Evolutionary conservation across 1,140 invertebrate genomes (phyloP), one percentile per base, ranked within the genome.

Genomic region (Pachypeltis micranthus): DNA sequence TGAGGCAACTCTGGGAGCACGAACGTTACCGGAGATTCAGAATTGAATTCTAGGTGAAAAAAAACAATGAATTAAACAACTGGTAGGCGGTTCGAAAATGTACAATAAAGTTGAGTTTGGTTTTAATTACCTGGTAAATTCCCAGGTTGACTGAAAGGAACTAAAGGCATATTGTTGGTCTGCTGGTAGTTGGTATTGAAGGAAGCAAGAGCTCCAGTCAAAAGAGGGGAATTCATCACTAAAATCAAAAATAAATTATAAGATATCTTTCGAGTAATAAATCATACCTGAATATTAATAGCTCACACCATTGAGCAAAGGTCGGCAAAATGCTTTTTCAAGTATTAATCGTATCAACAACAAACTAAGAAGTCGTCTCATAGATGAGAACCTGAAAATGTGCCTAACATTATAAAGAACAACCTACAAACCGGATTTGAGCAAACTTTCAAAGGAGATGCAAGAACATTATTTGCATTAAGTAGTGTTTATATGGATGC

Each of bases 1-100:
- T 96, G 92, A 34, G 91, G 90, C 61, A 98, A 76, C 73, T 96
- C 93, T 3, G 93, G 93, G 26, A 88, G 83, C 25, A 91, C 82
- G 76, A 95, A 96, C 65, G 84, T 85, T 65, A 89, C 81, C 62
- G 84, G 85, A 34, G 65, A 59, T 16, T 70, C 69, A 51, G 63
- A 65, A 28, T 65, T 67, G 24, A 70, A 59, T 47, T 70, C 70
- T 71, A 63, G n/a, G n/a, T n/a, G n/a, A n/a, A n/a, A n/a, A n/a
- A 44, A 67, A 65, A 62, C 39, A 56, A 51, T 23, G 51, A 31
- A 61, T 57, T 61, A 61, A 47, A 51, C 24, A 61, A 61, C 14
- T 23, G 24, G 1, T 19, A 64, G n/a, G n/a, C n/a, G n/a, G n/a
- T n/a, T n/a, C n/a, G n/a, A n/a, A n/a, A n/a, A n/a, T n/a, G n/a